These are phyloP conservation scores for Paedocypris sp. DNA, from an alignment of 2,113 vertebrate species.

Conservation along the genomic window DNA sequence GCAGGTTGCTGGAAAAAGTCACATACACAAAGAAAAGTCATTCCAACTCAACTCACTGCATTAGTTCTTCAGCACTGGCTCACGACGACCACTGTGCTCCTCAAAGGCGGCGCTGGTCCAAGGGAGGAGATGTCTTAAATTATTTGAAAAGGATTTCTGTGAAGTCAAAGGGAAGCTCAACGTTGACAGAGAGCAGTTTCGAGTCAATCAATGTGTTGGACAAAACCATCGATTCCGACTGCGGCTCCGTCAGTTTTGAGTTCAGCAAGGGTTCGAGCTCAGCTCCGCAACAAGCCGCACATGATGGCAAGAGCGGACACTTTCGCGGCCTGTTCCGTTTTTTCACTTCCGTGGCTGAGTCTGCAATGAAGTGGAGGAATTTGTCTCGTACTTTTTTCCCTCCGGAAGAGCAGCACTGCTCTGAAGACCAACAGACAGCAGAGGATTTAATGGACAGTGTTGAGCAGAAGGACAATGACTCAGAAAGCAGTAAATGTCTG, in stretches of 20 bases:
- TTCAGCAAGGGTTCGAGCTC: constrained; percentile 57
- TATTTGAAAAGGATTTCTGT: constrained; percentile 77
- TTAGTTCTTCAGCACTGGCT: constrained; percentile 42
- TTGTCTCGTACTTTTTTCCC: constrained; percentile 66
- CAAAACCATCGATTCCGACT: constrained; percentile 63
- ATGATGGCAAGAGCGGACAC: constrained; percentile 58
- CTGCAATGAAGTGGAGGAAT: constrained; percentile 72
- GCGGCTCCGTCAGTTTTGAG: constrained; percentile 62
- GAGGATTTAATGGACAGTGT: constrained; percentile 49
- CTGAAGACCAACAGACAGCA: constrained; percentile 50
- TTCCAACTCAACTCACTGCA: constrained; percentile 56
- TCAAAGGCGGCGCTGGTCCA: constrained; percentile 54
- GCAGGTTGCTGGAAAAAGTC: constrained; percentile 49
- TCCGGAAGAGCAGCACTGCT: constrained; percentile 57
- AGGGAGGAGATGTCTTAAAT: constrained; percentile 73
- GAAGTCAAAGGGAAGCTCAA: constrained; percentile 59
- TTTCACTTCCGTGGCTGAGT: constrained; percentile 72
- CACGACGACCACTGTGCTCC: constrained; percentile 53
- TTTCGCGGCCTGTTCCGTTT: constrained; percentile 74
- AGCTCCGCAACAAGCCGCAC: constrained; percentile 44
- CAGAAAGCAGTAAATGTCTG: constrained; percentile 34
- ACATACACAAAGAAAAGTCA: constrained; percentile 53
- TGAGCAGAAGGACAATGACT: constrained; percentile 40
- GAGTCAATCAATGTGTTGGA: constrained; percentile 64
- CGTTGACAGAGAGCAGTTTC: constrained; percentile 60